Evolutionary conservation across 2,113 vertebrate genomes (phyloP).

Genomic region (Patagioenas fasciata): DNA sequence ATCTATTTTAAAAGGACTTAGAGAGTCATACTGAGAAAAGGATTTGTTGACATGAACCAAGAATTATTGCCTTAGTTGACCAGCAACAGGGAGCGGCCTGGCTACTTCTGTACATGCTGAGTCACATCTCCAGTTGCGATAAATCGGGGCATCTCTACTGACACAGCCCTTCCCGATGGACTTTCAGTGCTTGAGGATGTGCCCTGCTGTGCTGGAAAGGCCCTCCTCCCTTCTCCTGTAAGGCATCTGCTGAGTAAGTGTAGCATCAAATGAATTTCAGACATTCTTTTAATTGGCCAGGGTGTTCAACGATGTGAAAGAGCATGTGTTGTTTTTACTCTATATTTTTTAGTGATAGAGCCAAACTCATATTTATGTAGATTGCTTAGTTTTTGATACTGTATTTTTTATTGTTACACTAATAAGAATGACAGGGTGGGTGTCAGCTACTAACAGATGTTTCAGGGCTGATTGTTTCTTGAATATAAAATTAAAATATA

Average conservation of each 20-base stretch:
- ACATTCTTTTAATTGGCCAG: neutral
- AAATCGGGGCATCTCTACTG: neutral
- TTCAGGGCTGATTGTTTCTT: neutral
- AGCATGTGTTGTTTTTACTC: fast-evolving
- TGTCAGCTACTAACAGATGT: neutral
- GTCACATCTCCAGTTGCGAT: neutral
- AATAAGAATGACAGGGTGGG: neutral
- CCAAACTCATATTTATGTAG: neutral
- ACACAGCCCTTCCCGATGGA: neutral
- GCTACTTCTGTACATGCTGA: neutral
- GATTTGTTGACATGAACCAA: neutral
- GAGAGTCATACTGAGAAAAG: neutral
- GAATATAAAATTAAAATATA: neutral
- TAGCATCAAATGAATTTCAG: neutral
- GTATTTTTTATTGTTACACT: neutral
- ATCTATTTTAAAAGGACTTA: neutral
- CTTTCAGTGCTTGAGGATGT: neutral
- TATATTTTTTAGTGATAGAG: neutral
- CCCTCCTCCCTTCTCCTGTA: neutral
- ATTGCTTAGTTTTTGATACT: neutral
- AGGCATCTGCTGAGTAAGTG: neutral
- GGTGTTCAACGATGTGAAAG: neutral
- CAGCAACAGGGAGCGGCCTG: neutral
- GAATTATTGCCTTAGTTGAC: neutral
- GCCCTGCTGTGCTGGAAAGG: neutral